Evolutionary conservation across 2,888 invertebrate genomes (phyloP), one percentile per base, ranked within the genome.

Genomic region (Gibbula magus): DNA sequence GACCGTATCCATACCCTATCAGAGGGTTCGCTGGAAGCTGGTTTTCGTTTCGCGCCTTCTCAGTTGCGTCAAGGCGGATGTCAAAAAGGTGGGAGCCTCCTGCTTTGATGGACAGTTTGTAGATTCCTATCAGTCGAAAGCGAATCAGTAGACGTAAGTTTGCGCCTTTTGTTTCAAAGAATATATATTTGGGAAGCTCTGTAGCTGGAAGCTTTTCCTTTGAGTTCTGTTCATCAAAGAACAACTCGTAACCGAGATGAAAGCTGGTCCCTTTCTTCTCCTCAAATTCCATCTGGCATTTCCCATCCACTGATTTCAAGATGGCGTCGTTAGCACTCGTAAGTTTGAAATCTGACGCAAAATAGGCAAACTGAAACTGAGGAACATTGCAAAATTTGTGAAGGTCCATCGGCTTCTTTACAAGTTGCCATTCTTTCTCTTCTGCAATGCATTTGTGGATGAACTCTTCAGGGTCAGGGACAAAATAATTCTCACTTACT

Each of bases 1-100:
- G 4, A 81, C 85, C 0, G 89, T 88, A 2, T 87, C 90, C 88
- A 86, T 88, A 0, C 86, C 89, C 22, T 87, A 86, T 18, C 39
- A 54, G 53, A 16, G 89, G 89, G 7, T 84, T 83, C 45, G 83
- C 82, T 5, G 90, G 90, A 10, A 87, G 79, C 3, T 84, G 83
- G 8, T 85, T 75, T 54, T 81, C 81, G 7, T 82, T 56, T 32
- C 77, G 70, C 7, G 81, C 70, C 3, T 85, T 81, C 2, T 76
- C 74, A 18, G 81, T 75, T 81, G 89, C 89, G 13, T 84, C 83
- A 16, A 90, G 83, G 29, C 88, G 82, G 74, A 89, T 89, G 52
- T 89, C 87, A 74, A 87, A 89, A 67, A 84, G 35, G 3, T 39
- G 8, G 25, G 3, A 20, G 39, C 39, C 39, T 45, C 39, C 39